Evolutionary conservation across 2,888 invertebrate species (phyloP), one percentile per base, ranked within the genome.

Genomic region (Tridacna crocea): DNA sequence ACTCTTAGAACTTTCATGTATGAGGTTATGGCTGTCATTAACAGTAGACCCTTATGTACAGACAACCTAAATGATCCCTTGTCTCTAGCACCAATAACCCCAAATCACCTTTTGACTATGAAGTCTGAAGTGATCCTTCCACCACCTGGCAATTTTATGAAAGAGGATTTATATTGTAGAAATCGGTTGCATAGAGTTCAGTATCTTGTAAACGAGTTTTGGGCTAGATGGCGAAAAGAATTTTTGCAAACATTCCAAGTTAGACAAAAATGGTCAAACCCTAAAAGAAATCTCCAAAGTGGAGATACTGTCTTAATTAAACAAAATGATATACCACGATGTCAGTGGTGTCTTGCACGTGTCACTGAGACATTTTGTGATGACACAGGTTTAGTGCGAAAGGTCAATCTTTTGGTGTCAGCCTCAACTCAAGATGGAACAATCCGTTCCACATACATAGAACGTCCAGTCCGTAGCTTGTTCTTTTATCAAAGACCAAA

Each of bases 31-130:
- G 63, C 84, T 17, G 83, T 88, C 48, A 81, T 88, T 6, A 88
- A 87, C 47, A 77, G 85, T 65, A 72, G 86, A 46, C 89, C 89
- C 15, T 66, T 89, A 0, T 77, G 83, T 26, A 73, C 77, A 12
- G 60, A 79, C 0, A 74, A 78, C 26, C 15, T 87, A 12, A 81
- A 85, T 72, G 87, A 87, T 61, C 79, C 83, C 0, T 13, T 75
- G 22, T 58, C 78, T 26, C 22, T 17, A 2, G 75, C 63, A 61
- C 89, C 87, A 8, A 66, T 89, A 11, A 85, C 80, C 36, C 88
- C 88, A 46, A 88, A 89, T 74, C 79, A 84, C 58, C 48, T 88
- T 15, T 58, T 88, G 10, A 87, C 87, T 13, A 73, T 83, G 77
- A 87, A 88, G 75, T 72, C 82, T 10, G 75, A 79, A 19, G 51